Conservation (phyloP, 2,888 invertebrate species). For the Melanchra persicariae region DNA sequence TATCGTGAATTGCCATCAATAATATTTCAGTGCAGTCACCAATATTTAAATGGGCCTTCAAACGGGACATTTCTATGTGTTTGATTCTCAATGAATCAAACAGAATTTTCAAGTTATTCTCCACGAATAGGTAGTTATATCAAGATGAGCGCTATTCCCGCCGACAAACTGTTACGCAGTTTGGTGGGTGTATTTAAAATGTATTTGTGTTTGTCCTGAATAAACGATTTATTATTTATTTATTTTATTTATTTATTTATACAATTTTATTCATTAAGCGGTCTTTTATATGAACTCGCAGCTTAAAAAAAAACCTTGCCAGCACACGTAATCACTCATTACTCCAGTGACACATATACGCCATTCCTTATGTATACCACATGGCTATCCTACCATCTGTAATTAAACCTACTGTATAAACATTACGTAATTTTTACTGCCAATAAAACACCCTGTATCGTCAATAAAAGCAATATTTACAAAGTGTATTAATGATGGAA, state of each 20-base stretch:
- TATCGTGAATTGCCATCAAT: conserved; percentile 21
- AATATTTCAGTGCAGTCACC: conserved; percentile 11
- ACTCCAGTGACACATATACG: conserved; percentile 50
- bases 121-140: not conserved
- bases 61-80: not conserved
- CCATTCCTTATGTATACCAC: conserved; percentile 38
- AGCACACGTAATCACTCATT: conserved; percentile 10
- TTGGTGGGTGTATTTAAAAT: too few relatives aligned
- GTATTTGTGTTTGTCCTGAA: too few relatives aligned
- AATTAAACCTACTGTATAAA: conserved; percentile 51
- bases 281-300: not conserved
- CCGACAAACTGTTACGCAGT: too few relatives aligned
- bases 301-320: not conserved
- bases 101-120: not conserved
- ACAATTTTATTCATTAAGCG: too few relatives aligned
- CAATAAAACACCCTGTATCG: conserved; percentile 58
- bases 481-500: conserved; percentile 77
- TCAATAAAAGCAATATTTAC: conserved; percentile 70
- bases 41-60: conserved; percentile 8
- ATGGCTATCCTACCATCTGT: conserved; percentile 39
- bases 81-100: not conserved
- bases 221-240: too few relatives aligned
- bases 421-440: conserved; percentile 53
- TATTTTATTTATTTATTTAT: too few relatives aligned
- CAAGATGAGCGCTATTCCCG: too few relatives aligned